These are phyloP conservation scores for Noctuana brunneofusca DNA, from an alignment of 2,888 invertebrate species.

Conservation along the genomic window DNA sequence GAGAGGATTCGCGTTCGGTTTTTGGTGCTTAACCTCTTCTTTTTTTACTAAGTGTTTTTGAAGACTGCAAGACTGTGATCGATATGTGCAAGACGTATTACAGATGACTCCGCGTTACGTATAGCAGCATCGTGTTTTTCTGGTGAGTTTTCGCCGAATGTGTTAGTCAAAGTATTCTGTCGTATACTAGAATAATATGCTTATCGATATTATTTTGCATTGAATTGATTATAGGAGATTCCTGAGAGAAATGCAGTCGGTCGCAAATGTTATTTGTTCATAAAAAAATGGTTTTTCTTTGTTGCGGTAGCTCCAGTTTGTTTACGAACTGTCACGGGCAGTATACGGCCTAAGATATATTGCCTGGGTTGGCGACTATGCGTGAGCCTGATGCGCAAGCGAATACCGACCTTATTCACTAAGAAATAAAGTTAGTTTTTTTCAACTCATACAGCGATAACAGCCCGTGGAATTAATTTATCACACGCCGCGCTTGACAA, in stretches of 20 bases:
- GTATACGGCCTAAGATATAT: constrained; percentile 84
- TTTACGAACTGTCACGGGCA: constrained; percentile 84
- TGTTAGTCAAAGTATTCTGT: constrained; percentile 14
- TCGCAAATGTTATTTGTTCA: constrained; percentile 35
- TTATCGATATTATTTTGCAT: constrained; percentile 40
- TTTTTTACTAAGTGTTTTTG: constrained; percentile 77
- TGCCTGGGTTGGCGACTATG: constrained; percentile 83
- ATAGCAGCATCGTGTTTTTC: constrained; percentile 62
- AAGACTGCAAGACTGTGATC: constrained; percentile 80
- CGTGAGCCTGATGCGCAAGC: constrained; percentile 61
- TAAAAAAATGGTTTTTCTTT: constrained; percentile 58
- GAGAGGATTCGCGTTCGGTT: constrained; percentile 56
- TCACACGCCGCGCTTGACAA: constrained; percentile 83
- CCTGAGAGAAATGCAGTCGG: constrained; percentile 34
- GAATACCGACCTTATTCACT: constrained; percentile 48
- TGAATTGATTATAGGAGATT: constrained; percentile 44
- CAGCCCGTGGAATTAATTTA: constrained; percentile 83
- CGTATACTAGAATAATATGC: constrained; percentile 40
- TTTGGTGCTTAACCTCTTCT: constrained; percentile 78
- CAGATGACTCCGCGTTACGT: constrained; percentile 76
- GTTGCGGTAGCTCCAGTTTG: constrained; percentile 83
- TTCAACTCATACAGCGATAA: constrained; percentile 56
- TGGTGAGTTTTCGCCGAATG: constrained; percentile 60
- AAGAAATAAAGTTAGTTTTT: constrained; percentile 48
- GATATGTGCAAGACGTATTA: constrained; percentile 81